These are phyloP conservation scores for Phenganax marumi DNA, from an alignment of 92 coral and sea anemone species.

Conservation along the genomic window DNA sequence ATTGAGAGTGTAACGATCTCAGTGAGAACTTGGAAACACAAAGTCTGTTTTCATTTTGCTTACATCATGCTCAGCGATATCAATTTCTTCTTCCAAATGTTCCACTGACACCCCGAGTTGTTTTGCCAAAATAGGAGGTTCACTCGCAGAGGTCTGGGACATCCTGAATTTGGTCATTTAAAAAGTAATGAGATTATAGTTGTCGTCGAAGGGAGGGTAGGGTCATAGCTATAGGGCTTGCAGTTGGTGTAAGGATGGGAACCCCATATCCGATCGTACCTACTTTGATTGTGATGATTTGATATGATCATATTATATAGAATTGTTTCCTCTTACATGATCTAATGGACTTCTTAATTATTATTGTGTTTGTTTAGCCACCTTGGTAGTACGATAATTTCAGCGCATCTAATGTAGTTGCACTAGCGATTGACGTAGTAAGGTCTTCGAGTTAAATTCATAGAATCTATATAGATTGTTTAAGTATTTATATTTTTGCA, in stretches of 20 bases:
- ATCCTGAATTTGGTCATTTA: neutral
- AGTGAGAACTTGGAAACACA: neutral
- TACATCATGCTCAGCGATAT: constrained; percentile 5
- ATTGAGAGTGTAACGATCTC: neutral
- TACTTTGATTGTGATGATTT: no score
- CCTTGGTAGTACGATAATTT: neutral
- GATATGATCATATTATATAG: neutral
- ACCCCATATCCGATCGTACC: no score
- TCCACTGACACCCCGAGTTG: constrained; percentile 3
- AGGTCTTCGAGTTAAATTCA: neutral
- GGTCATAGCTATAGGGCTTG: no score
- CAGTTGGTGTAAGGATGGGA: no score
- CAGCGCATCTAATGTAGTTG: neutral
- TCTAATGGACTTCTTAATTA: constrained; percentile 15
- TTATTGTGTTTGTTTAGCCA: constrained; percentile 16
- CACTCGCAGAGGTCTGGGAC: constrained; percentile 44
- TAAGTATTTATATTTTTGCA: no score
- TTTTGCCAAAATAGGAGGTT: constrained; percentile 40
- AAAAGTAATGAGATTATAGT: no score
- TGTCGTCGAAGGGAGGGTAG: no score
- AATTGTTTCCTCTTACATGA: constrained; percentile 4
- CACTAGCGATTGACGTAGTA: neutral
- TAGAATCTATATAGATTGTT: neutral
- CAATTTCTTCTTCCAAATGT: constrained; percentile 14
- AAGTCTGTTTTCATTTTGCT: neutral